Evolutionary conservation across 1,140 invertebrate genomes (phyloP).

Genomic region (Drepana arcuata): DNA sequence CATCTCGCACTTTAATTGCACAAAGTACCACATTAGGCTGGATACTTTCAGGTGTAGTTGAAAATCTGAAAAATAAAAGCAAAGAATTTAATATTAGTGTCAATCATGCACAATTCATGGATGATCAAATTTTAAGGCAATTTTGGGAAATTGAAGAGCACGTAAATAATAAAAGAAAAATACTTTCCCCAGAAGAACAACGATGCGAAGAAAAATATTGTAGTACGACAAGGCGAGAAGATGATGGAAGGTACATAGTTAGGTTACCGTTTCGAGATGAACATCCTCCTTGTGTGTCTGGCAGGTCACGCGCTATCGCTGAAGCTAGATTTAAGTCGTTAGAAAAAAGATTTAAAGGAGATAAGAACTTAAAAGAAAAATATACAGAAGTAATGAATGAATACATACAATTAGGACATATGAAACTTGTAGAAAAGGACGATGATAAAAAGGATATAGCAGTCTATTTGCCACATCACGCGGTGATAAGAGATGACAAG

Average conservation of each 20-base stretch:
- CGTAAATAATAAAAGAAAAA: no score
- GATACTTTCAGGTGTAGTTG: no score
- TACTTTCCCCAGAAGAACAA: no score
- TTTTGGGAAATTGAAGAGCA: no score
- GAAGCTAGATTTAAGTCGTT: slow-evolving; percentile 1
- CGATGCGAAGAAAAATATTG: slow-evolving; percentile 7
- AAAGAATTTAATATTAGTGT: no score
- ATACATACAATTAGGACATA: slow-evolving; percentile 11
- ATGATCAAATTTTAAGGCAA: no score
- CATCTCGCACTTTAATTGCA: no score
- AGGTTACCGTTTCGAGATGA: slow-evolving; percentile 9
- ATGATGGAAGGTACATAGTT: slow-evolving; percentile 10
- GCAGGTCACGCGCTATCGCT: slow-evolving; percentile 7
- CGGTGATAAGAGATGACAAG: slow-evolving; percentile 6
- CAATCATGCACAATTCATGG: no score
- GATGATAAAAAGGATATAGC: slow-evolving; percentile 1
- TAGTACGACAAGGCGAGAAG: slow-evolving; percentile 2
- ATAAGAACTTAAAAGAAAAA: slow-evolving; percentile 4
- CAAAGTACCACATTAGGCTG: no score
- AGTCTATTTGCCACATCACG: slow-evolving; percentile 10
- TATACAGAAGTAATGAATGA: slow-evolving; percentile 12
- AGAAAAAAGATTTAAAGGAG: slow-evolving; percentile 7
- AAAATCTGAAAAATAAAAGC: no score
- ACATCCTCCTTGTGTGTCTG: slow-evolving; percentile 3
- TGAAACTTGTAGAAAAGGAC: slow-evolving; percentile 5